A percentile compares a stretch with the other conserved stretches of the same genome.
Conservation (phyloP, 2,797 vertebrate species). For the Peromyscus nudipes region DNA sequence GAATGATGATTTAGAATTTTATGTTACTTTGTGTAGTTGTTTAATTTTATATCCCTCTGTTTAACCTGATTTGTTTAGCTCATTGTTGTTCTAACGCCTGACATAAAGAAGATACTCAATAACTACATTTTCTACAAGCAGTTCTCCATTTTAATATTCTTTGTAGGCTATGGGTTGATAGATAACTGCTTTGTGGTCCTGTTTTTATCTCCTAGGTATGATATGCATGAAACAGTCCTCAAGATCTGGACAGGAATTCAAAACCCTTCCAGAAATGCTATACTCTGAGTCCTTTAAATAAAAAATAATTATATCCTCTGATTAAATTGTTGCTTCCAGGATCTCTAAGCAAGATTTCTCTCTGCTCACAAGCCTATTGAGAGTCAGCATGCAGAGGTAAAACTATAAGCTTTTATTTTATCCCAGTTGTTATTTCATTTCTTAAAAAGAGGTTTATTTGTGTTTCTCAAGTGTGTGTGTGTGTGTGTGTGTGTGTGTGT, state of each 20-base stretch:
- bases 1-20: not conserved
- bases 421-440: slow-evolving; percentile 49
- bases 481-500: not conserved
- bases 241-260: slow-evolving; percentile 11
- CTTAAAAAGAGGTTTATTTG: not conserved
- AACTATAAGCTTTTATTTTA: slow-evolving; percentile 5
- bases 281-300: slow-evolving; percentile 13
- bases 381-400: not conserved
- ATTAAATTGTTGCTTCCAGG: slow-evolving; percentile 43
- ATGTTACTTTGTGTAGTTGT: not conserved
- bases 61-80: not conserved
- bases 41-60: not conserved
- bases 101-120: not conserved
- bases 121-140: not conserved
- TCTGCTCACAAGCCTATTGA: slow-evolving; percentile 47
- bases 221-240: not conserved
- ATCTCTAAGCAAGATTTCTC: slow-evolving; percentile 21
- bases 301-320: slow-evolving; percentile 21
- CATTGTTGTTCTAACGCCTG: not conserved
- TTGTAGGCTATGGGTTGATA: not conserved
- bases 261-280: slow-evolving; percentile 22
- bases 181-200: not conserved
- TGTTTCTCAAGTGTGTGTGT: not conserved
- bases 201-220: not conserved
- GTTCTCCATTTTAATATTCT: not conserved